Evolutionary conservation across 2,113 vertebrate genomes (phyloP).

Genomic region (Bubalus kerabau): DNA sequence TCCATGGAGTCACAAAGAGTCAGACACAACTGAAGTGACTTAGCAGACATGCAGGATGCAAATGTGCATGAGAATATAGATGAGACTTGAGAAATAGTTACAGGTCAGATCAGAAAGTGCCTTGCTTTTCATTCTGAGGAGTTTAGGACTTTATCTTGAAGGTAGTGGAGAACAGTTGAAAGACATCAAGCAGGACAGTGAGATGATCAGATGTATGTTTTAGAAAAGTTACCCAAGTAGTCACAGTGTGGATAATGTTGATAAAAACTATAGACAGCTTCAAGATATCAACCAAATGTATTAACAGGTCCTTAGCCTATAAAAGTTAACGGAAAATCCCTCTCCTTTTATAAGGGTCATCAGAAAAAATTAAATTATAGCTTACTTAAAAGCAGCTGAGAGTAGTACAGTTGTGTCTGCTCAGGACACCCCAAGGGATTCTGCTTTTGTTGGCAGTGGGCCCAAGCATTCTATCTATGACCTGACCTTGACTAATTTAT

Average conservation of each 20-base stretch:
- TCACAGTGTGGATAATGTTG: not conserved
- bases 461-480: not conserved
- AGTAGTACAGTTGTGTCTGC: not conserved
- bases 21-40: not conserved
- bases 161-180: not conserved
- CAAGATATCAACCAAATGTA: not conserved
- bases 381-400: slow-evolving; percentile 1
- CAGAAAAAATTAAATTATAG: not conserved
- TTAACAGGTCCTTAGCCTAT: not conserved
- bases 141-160: not conserved
- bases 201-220: not conserved
- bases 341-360: not conserved
- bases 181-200: not conserved
- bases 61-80: not conserved
- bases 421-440: not conserved
- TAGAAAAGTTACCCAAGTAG: not conserved
- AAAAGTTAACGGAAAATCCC: not conserved
- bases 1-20: not conserved
- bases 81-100: not conserved
- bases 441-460: not conserved
- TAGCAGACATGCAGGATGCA: not conserved
- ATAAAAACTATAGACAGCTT: not conserved
- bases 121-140: slow-evolving; percentile 2
- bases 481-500: not conserved
- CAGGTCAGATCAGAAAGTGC: not conserved